Evolutionary conservation across 64 coral and sea anemone genomes (phyloP).

Genomic region (Stichodactyla mertensii): DNA sequence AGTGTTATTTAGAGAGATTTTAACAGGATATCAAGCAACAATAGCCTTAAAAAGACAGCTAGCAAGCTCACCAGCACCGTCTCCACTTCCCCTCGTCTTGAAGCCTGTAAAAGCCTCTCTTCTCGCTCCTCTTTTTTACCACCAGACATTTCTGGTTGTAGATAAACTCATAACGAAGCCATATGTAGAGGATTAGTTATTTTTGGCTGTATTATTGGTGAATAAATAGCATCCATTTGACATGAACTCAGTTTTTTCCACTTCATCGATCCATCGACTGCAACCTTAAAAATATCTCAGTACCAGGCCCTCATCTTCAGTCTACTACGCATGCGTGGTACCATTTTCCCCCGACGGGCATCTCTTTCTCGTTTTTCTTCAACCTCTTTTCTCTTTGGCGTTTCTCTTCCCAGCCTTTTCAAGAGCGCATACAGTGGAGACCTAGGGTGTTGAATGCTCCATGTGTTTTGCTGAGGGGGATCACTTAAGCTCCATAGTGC

Average conservation of each 20-base stretch:
- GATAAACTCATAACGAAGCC: constrained; percentile 12
- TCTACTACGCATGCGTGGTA: neutral
- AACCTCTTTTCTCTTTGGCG: no score
- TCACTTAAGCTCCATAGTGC: no score
- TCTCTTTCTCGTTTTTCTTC: neutral
- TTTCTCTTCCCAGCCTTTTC: no score
- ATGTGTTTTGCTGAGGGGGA: no score
- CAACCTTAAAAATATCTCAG: neutral
- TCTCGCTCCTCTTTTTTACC: constrained; percentile 67
- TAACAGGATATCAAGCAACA: neutral
- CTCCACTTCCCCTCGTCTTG: constrained; percentile 72
- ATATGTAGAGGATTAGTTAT: neutral
- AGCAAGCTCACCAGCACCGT: constrained; percentile 56
- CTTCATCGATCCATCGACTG: neutral
- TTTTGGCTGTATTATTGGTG: neutral
- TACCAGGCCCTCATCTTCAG: neutral
- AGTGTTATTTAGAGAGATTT: neutral
- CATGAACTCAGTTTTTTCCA: neutral
- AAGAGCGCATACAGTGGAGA: no score
- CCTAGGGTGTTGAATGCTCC: no score
- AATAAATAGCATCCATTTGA: neutral
- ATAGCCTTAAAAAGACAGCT: neutral
- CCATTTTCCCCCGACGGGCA: neutral
- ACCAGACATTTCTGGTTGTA: constrained; percentile 8
- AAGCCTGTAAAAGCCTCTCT: constrained; percentile 74